Base-by-base conservation (phyloP, 2,797 vertebrate species). In the Liparis tanakae region DNA sequence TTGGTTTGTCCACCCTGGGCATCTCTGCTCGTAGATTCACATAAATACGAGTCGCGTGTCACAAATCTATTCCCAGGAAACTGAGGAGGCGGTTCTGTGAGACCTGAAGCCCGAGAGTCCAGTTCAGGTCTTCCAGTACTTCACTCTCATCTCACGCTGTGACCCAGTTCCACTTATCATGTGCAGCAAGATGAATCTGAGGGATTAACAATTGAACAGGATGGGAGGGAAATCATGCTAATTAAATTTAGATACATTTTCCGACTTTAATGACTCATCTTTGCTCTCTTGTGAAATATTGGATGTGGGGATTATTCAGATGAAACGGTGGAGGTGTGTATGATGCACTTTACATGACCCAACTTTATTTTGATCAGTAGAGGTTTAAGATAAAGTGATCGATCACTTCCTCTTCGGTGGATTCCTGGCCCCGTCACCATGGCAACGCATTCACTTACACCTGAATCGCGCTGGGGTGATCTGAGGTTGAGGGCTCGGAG, bases 271-370 rank as follows among this genome's bases (percentile, higher is more conserved):
- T 60, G 7, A 15, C 33, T 51, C 33, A 66, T 67, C 8, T 50
- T 69, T 63, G 15, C 50, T 70, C 36, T 43, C 8, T 57, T 7
- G 14, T 62, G 13, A 75, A 68, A 60, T 25, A 15, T 7, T 51
- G 18, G 20, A 20, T 33, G 7, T 30, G 14, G 9, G 20, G 46
- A 44, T 56, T 15, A 25, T 30, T 46, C 14, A 48, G 51, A 57
- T 57, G 17, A 54, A 64, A 72, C 48, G 25, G 25, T 30, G 25
- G 25, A 30, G n/a, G 20, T 53, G 10, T 25, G 3, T 5, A 63
- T 15, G 33, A 58, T 33, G 6, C 0, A n/a, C 44, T 58, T 66
- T 5, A 50, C 60, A 34, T 64, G 12, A 50, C 44, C 33, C 12
- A 68, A 46, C 20, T 30, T 0, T 14, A n/a, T 54, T 39, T 46